phyloP scores from a whole-genome alignment of 2,113 vertebrate genomes.

The Labeo catla region DNA sequence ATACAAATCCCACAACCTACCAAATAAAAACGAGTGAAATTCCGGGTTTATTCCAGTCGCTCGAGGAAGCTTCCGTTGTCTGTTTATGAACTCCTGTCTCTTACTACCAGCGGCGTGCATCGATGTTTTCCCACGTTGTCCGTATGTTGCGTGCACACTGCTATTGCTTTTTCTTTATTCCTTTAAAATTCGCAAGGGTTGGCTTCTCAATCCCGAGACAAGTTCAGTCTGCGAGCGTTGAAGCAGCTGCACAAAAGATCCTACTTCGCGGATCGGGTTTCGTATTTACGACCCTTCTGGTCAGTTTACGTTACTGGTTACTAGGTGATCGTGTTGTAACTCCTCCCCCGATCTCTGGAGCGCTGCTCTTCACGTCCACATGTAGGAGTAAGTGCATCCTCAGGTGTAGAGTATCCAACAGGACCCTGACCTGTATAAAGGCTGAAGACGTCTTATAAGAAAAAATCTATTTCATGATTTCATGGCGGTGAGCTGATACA shows the following conservation, averaged over 20 bases:
- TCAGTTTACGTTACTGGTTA: constrained; percentile 59
- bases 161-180: constrained; percentile 8
- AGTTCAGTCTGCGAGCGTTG: constrained; percentile 14
- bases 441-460: not conserved
- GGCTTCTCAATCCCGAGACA: constrained; percentile 12
- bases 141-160: not conserved
- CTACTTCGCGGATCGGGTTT: constrained; percentile 42
- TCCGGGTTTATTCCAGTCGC: constrained; percentile 6
- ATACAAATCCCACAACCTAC: constrained; percentile 4
- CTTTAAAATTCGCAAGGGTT: not conserved
- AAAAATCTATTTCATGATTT: not conserved
- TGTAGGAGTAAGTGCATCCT: not conserved
- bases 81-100: constrained; percentile 46
- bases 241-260: constrained; percentile 22
- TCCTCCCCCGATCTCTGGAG: constrained; percentile 30
- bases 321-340: constrained; percentile 46
- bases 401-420: not conserved
- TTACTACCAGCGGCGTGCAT: not conserved
- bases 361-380: not conserved
- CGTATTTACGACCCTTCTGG: constrained; percentile 54
- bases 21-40: constrained; percentile 26
- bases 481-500: not conserved
- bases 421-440: not conserved
- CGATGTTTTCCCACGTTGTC: constrained; percentile 5
- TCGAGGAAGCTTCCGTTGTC: constrained; percentile 16